Base-by-base conservation (phyloP, 2,797 vertebrate genomes). In the Falco novaeseelandiae region DNA sequence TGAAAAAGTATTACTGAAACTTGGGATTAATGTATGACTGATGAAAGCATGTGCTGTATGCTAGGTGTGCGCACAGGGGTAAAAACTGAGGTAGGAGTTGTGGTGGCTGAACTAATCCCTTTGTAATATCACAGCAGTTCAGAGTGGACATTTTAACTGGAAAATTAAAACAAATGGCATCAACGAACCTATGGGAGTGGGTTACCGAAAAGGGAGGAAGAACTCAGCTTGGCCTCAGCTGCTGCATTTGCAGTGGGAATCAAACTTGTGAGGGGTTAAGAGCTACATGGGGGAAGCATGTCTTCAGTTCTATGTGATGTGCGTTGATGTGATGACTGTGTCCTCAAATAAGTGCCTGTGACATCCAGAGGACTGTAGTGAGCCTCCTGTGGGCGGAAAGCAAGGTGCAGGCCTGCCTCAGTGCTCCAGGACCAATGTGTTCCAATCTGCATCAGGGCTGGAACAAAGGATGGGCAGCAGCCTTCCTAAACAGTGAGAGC, bases 261-360 rank as follows among this genome's bases (percentile, higher is more conserved):
- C 20, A 88, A 77, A 63, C 2, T 34, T 66, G 6, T 36, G 25
- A 66, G 10, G 15, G 26, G 22, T 69, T 61, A 77, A 80, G 51
- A 48, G 10, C 8, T 63, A 22, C 19, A 36, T 0, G 4, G 74
- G 14, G 7, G 32, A 62, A 46, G 48, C 3, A 30, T 1, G 1
- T 44, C 15, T 86, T 21, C 51, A 40, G 6, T 70, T 89, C 27
- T 18, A 44, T 5, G 14, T 0, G 3, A 25, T 67, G 51, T 85
- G 36, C 65, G 42, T 14, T 89, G 20, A 66, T 20, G 8, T 23
- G 8, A 77, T 71, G 7, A 46, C 7, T n/a, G 2, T 20, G 22
- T 52, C 32, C 44, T 70, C 19, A 51, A 49, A 27, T 21, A 74
- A 59, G 9, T n/a, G 14, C 26, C 16, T 77, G 15, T 48, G 36